Conservation (phyloP, 2,888 invertebrate species). For the Tetranychus piercei region DNA sequence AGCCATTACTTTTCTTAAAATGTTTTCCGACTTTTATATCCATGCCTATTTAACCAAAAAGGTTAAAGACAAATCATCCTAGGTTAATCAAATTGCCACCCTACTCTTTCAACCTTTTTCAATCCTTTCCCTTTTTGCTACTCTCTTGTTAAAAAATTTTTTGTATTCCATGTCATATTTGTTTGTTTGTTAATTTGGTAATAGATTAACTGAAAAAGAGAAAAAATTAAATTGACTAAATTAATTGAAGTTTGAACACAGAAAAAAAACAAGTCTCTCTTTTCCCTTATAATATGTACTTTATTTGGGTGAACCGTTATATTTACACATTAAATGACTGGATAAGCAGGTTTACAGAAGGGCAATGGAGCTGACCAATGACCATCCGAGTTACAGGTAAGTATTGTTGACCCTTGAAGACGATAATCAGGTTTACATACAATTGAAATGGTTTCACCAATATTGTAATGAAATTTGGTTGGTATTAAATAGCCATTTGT, state of each 20-base stretch:
- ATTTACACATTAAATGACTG: background rate
- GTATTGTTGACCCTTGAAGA: constrained; percentile 28
- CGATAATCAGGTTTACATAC: constrained; percentile 47
- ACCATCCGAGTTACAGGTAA: constrained; percentile 47
- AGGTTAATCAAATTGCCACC: too few species aligned
- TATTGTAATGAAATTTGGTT: constrained; percentile 52
- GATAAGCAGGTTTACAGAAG: constrained; percentile 20
- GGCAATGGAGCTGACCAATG: constrained; percentile 50
- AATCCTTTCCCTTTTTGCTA: background rate
- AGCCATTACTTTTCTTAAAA: background rate
- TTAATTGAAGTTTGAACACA: too few species aligned
- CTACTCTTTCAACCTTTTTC: background rate
- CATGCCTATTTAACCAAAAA: constrained; percentile 1
- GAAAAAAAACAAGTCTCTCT: too few species aligned
- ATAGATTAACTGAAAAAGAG: too few species aligned
- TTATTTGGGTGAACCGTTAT: background rate
- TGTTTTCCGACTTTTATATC: constrained; percentile 8
- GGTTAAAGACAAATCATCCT: background rate
- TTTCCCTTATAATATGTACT: too few species aligned
- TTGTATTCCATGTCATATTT: background rate
- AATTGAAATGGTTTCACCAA: constrained; percentile 50
- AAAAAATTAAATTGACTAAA: too few species aligned
- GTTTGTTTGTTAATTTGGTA: too few species aligned
- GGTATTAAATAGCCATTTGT: constrained; percentile 50
- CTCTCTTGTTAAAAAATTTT: background rate